A percentile compares a stretch with the other conserved stretches of the same genome.
phyloP scores from a whole-genome alignment of 2,888 invertebrate species.

The Doris montereyensis region DNA sequence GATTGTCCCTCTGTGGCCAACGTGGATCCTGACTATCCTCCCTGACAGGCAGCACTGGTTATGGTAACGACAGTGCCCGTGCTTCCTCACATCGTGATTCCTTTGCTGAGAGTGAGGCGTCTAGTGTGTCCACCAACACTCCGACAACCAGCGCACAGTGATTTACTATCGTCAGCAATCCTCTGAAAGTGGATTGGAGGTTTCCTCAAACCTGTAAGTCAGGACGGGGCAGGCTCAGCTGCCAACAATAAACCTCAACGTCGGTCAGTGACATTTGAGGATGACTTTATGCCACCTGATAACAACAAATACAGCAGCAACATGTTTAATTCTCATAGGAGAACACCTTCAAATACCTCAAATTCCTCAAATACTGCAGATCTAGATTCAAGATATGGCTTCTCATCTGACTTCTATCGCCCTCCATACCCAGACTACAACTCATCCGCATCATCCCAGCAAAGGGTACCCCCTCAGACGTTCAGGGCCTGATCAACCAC shows the following conservation, averaged over 20 bases:
- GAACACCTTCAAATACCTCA: constrained; percentile 85
- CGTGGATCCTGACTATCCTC: constrained; percentile 27
- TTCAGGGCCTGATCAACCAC: constrained; percentile 69
- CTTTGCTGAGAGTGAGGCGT: constrained; percentile 59
- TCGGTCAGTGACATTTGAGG: constrained; percentile 71
- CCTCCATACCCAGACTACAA: constrained; percentile 48
- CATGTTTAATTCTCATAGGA: constrained; percentile 77
- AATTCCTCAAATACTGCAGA: constrained; percentile 69
- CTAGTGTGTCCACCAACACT: constrained; percentile 51
- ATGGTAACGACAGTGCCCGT: constrained; percentile 38
- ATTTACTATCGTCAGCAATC: constrained; percentile 59
- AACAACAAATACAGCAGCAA: constrained; percentile 47
- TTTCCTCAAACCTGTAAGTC: constrained; percentile 46
- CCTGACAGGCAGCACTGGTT: constrained; percentile 16
- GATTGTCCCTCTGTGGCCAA: constrained; percentile 43
- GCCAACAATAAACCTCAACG: constrained; percentile 59
- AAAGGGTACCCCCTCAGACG: constrained; percentile 57
- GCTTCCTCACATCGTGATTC: constrained; percentile 59
- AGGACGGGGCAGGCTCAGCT: constrained; percentile 37
- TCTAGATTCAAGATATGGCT: constrained; percentile 34
- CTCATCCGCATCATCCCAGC: constrained; percentile 23
- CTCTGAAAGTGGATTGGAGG: constrained; percentile 66
- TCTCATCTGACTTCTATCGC: constrained; percentile 40
- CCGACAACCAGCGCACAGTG: constrained; percentile 53
- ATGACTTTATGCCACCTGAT: constrained; percentile 58